These are phyloP conservation scores for Poecilus cupreus DNA, from an alignment of 2,888 invertebrate species.

Conservation along the genomic window DNA sequence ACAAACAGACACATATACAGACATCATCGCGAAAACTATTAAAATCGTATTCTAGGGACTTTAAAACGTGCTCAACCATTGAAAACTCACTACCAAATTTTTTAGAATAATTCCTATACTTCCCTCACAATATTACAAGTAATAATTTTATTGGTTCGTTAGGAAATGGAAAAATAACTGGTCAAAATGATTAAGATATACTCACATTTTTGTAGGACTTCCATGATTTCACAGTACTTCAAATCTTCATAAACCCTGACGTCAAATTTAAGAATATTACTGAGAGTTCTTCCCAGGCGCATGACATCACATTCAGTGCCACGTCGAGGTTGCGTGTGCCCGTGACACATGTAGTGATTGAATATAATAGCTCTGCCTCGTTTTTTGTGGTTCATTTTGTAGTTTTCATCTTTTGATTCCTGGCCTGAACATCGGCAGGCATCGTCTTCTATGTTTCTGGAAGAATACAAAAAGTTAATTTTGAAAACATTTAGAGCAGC, in stretches of 20 bases:
- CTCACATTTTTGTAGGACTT: background rate
- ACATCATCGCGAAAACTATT: too few species aligned
- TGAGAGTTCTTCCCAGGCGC: slow-evolving; percentile 10
- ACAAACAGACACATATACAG: too few species aligned
- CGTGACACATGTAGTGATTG: slow-evolving; percentile 8
- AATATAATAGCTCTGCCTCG: slow-evolving; percentile 25
- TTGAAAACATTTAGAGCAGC: too few species aligned
- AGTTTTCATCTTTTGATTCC: slow-evolving; percentile 3
- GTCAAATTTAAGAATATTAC: background rate
- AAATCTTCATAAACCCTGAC: slow-evolving; percentile 13
- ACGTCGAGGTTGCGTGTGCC: background rate
- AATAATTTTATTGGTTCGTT: too few species aligned
- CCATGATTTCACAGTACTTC: slow-evolving; percentile 15
- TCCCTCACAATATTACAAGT: too few species aligned
- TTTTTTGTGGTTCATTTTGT: slow-evolving; percentile 9
- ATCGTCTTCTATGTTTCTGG: background rate
- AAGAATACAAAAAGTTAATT: background rate
- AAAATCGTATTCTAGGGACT: too few species aligned
- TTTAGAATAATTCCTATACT: too few species aligned
- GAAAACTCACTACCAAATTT: too few species aligned
- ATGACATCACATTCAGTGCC: slow-evolving; percentile 31
- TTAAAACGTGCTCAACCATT: too few species aligned
- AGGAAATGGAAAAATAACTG: too few species aligned
- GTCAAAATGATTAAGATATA: too few species aligned
- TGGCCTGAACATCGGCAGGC: background rate